Conservation (phyloP, 2,113 vertebrate species). For the Callipepla californica region DNA sequence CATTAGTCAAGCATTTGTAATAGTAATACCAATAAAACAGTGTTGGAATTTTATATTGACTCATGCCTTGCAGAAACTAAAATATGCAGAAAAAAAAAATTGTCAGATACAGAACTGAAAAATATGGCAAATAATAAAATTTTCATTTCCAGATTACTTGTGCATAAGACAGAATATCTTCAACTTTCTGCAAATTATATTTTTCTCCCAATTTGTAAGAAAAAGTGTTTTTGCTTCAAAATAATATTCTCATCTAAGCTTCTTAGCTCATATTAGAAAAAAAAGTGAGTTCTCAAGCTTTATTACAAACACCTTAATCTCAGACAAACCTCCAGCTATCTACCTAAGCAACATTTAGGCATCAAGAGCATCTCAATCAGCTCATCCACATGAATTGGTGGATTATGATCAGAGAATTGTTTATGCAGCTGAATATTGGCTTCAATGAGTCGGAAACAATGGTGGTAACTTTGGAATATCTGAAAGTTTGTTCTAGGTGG, state of each 20-base stretch:
- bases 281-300: background rate
- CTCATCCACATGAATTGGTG: background rate
- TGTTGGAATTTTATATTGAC: constrained; percentile 20
- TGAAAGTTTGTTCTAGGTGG: background rate
- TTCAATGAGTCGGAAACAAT: background rate
- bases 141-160: background rate
- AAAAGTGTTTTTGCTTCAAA: background rate
- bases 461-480: background rate
- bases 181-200: background rate
- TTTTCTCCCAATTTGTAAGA: background rate
- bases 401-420: background rate
- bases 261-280: background rate
- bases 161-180: background rate
- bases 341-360: background rate
- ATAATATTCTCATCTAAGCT: background rate
- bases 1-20: constrained; percentile 40
- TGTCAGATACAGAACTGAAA: background rate
- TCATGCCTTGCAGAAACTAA: background rate
- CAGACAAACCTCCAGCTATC: background rate
- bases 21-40: background rate
- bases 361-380: background rate
- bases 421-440: background rate
- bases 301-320: background rate
- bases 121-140: background rate
- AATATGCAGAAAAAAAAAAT: background rate